Evolutionary conservation across 2,113 vertebrate species (phyloP).

Genomic region (Phaetusa simplex): DNA sequence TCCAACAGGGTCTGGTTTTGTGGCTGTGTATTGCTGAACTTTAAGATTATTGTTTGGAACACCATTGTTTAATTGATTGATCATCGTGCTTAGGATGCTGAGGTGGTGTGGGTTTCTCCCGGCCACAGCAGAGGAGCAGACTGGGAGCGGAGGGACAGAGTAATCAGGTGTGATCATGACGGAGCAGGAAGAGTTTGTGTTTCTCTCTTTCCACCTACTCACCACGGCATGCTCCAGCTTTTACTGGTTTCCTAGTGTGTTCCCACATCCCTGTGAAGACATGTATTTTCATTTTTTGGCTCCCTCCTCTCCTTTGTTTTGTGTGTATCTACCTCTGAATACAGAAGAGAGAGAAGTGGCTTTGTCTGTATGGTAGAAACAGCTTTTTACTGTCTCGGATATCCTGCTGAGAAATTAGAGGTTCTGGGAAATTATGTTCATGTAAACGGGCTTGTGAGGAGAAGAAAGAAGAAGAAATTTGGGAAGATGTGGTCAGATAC

Average conservation of each 20-base stretch:
- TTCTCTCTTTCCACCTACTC: not conserved
- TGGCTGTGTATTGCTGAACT: not conserved
- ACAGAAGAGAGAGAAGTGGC: not conserved
- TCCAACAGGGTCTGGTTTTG: not conserved
- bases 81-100: not conserved
- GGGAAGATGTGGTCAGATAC: not conserved
- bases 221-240: not conserved
- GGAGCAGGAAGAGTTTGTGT: not conserved
- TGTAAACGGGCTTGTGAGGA: not conserved
- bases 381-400: not conserved
- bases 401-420: not conserved
- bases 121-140: not conserved
- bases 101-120: not conserved
- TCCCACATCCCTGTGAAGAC: not conserved
- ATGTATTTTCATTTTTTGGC: not conserved
- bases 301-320: not conserved
- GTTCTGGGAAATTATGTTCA: not conserved
- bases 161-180: not conserved
- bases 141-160: not conserved
- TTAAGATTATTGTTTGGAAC: not conserved
- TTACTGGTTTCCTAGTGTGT: not conserved
- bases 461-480: not conserved
- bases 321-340: not conserved
- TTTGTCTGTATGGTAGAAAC: not conserved
- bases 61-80: not conserved